phyloP scores from a whole-genome alignment of 2,888 invertebrate species.

The Oasisia sp. region DNA sequence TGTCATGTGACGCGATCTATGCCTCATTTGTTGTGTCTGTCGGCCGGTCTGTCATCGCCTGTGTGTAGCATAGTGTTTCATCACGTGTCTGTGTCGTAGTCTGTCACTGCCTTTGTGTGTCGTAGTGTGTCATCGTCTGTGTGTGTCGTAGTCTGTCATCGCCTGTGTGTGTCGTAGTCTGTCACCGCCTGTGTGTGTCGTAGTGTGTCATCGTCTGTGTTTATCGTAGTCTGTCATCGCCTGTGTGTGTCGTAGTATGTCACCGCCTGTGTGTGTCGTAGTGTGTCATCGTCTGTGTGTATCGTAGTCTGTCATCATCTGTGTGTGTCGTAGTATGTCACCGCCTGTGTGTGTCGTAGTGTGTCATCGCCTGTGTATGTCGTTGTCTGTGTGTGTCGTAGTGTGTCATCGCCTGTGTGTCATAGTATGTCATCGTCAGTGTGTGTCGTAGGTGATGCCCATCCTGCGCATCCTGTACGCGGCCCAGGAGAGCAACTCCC shows the following conservation, averaged over 20 bases:
- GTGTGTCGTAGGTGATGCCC: slow-evolving; percentile 70
- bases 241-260: too few relatives aligned
- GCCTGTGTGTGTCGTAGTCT: not conserved
- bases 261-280: not conserved
- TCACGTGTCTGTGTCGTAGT: not conserved
- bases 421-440: too few relatives aligned
- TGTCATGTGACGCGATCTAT: not conserved
- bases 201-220: too few relatives aligned
- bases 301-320: too few relatives aligned
- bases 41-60: too few relatives aligned
- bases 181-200: too few relatives aligned
- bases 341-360: not conserved
- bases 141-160: not conserved
- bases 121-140: not conserved
- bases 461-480: slow-evolving; percentile 92
- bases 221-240: not conserved
- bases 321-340: too few relatives aligned
- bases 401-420: too few relatives aligned
- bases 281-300: too few relatives aligned
- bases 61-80: too few relatives aligned
- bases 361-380: too few relatives aligned
- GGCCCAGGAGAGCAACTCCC: slow-evolving; percentile 70
- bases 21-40: not conserved
- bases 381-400: not conserved
- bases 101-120: not conserved